Percentiles rank a stretch among this genome's conserved stretches.
phyloP scores from a whole-genome alignment of 2,113 vertebrate species.

The Mandrillus leucophaeus region DNA sequence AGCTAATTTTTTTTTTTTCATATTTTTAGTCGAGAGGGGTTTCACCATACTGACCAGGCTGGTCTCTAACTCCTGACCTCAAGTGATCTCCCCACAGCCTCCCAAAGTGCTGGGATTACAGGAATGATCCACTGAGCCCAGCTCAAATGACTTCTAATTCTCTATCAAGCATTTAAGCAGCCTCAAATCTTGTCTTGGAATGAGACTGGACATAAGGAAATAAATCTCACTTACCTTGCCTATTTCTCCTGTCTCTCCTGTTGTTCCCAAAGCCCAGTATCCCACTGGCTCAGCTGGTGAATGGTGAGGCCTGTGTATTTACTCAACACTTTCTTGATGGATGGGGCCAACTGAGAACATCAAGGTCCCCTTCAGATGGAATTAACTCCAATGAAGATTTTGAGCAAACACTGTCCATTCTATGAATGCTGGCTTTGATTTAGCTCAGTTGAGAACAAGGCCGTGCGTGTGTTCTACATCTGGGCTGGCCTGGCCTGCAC shows the following conservation, averaged over 20 bases:
- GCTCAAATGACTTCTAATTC: not conserved
- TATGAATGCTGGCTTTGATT: not conserved
- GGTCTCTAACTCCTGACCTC: not conserved
- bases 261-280: rapidly evolving
- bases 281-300: not conserved
- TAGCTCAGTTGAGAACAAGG: not conserved
- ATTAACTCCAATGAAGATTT: not conserved
- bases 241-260: not conserved
- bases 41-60: not conserved
- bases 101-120: not conserved
- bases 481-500: not conserved
- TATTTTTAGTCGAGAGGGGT: not conserved
- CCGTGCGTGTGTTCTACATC: rapidly evolving
- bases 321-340: rapidly evolving
- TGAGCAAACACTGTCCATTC: not conserved
- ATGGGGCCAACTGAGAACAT: not conserved
- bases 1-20: not conserved
- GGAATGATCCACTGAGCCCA: not conserved
- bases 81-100: not conserved
- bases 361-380: not conserved
- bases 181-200: not conserved
- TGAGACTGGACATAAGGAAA: not conserved
- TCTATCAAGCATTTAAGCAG: not conserved
- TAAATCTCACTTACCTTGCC: not conserved
- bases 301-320: rapidly evolving